Conservation (phyloP, 2,888 invertebrate species). For the Endotricha flammealis region DNA sequence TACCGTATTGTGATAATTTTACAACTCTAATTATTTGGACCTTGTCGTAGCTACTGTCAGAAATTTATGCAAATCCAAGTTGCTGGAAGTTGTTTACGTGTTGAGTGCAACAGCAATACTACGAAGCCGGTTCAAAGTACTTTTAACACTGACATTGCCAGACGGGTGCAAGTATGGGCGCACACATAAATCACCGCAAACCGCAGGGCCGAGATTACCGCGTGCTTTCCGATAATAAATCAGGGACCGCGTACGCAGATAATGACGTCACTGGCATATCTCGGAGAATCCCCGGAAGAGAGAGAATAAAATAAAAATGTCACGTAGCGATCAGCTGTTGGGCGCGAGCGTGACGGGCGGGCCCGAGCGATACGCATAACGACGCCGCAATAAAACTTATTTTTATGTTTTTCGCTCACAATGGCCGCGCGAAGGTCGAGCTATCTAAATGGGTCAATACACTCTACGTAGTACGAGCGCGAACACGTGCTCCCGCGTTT, state of each 20-base stretch:
- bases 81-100: no score
- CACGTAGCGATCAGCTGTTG: constrained; percentile 78
- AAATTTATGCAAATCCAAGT: no score
- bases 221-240: constrained; percentile 67
- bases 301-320: constrained; percentile 77
- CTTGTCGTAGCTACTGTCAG: no score
- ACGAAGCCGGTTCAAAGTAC: constrained; percentile 36
- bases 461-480: constrained; percentile 74
- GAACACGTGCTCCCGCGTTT: constrained; percentile 77
- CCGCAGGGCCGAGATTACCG: constrained; percentile 44
- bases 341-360: constrained; percentile 58
- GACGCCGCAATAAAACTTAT: constrained; percentile 78
- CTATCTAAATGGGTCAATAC: constrained; percentile 79
- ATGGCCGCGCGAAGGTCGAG: constrained; percentile 78
- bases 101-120: no score
- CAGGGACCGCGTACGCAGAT: constrained; percentile 59
- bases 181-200: constrained; percentile 52
- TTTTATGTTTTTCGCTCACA: constrained; percentile 79
- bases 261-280: constrained; percentile 76
- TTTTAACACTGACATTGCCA: constrained; percentile 49
- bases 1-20: no score
- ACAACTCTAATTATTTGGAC: no score
- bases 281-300: constrained; percentile 76
- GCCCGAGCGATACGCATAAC: constrained; percentile 72
- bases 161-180: constrained; percentile 27